Evolutionary conservation across 1,140 invertebrate genomes (phyloP).

Genomic region (Lepidurus packardi): DNA sequence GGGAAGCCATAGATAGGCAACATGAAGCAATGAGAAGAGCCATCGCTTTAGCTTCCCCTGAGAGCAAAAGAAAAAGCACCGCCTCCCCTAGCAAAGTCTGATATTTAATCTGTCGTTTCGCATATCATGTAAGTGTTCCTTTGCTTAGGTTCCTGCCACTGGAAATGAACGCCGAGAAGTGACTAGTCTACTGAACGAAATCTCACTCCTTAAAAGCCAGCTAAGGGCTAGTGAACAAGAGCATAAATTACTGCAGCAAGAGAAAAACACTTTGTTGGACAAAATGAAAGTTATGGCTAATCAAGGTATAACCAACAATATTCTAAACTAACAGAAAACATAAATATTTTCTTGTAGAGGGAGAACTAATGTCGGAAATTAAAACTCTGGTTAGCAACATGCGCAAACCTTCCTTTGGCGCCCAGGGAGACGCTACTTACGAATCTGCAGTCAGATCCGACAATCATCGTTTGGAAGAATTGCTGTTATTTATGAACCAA

Average conservation of each 20-base stretch:
- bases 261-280: background rate
- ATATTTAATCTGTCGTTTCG: background rate
- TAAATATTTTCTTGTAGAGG: background rate
- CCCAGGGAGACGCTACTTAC: background rate
- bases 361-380: background rate
- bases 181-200: background rate
- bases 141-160: background rate
- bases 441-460: background rate
- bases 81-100: background rate
- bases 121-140: background rate
- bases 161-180: slow-evolving; percentile 1
- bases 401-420: background rate
- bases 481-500: background rate
- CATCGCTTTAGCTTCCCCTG: background rate
- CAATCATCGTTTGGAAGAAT: background rate
- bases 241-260: background rate
- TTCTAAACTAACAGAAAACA: background rate
- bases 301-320: background rate
- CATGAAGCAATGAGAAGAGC: slow-evolving; percentile 2
- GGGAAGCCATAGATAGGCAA: background rate
- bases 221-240: background rate
- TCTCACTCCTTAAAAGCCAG: background rate
- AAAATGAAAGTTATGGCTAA: slow-evolving; percentile 12
- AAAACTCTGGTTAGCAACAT: background rate
- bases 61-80: background rate